Base-by-base conservation (phyloP, 2,113 vertebrate genomes). In the Cochlearius cochlearius region DNA sequence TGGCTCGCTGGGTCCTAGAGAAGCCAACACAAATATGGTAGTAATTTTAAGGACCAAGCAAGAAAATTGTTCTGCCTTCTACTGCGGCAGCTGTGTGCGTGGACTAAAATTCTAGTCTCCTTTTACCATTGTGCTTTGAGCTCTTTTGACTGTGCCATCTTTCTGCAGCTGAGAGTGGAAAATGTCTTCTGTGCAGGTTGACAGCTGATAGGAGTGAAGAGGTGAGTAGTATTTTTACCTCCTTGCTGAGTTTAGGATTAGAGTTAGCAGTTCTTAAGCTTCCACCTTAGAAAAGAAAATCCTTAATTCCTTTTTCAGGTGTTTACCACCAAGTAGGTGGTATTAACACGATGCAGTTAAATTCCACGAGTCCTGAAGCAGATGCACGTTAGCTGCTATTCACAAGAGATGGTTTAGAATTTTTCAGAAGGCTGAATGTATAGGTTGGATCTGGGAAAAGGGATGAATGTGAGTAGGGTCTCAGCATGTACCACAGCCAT, bases 151-250 rank as follows among this genome's bases (percentile, higher is more conserved):
- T 76, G 20, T 73, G 32, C 41, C 38, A 13, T 74, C 59, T 86
- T 94, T 88, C 62, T 88, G 47, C 73, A 92, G 10, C 67, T 83
- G 43, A 78, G 90, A 85, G 62, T 75, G 66, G 78, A 86, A 93
- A 86, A 90, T 52, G n/a, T 77, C 52, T 77, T 71, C 84, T 89
- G 38, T 87, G 36, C 36, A 41, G 47, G 72, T 27, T 89, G 73
- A 50, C 36, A 78, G 56, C 75, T 81, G 38, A 38, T 60, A 66
- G 39, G 50, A 91, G 49, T 55, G 56, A 86, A 89, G 91, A 93
- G 38, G 60, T 77, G 43, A 95, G 80, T 85, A 87, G 82, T 95
- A 78, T 94, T 95, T 95, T 95, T 87, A 93, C 38, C 73, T 78
- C 66, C 60, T 84, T 94, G 47, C 68, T 91, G 76, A 67, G 63